Conservation (phyloP, 2,113 vertebrate species). For the Ageneiosus marmoratus region DNA sequence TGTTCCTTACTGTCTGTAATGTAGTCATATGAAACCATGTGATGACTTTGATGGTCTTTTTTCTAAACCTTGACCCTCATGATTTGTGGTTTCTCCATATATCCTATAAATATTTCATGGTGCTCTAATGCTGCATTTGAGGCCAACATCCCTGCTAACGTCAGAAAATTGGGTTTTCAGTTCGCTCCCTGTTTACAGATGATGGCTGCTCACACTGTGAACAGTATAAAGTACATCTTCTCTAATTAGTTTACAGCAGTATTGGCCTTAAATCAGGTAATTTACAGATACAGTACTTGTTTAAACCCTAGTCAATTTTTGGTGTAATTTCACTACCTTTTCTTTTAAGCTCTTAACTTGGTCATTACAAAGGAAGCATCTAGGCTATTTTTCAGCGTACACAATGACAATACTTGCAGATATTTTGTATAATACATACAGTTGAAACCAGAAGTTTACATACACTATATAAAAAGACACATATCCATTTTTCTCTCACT, state of each 20-base stretch:
- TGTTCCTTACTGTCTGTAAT: not conserved
- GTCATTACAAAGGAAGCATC: too few species aligned
- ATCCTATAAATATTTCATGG: not conserved
- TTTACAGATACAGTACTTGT: not conserved
- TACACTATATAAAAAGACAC: too few species aligned
- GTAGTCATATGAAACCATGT: not conserved
- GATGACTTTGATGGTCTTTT: not conserved
- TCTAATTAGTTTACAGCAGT: not conserved
- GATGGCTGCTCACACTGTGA: not conserved
- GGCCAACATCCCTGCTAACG: not conserved
- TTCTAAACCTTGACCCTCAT: not conserved
- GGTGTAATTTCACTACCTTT: too few species aligned
- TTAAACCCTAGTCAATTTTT: not conserved
- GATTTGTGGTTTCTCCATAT: not conserved
- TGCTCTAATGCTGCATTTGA: not conserved
- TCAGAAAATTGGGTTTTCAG: not conserved
- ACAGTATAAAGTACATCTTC: not conserved
- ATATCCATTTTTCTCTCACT: too few species aligned
- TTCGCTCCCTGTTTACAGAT: not conserved
- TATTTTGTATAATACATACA: too few species aligned
- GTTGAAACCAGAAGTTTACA: too few species aligned
- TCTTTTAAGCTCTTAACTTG: too few species aligned
- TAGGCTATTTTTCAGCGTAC: too few species aligned
- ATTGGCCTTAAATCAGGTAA: not conserved
- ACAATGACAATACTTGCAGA: too few species aligned